Evolutionary conservation across 2,113 vertebrate species (phyloP).

Genomic region (Chinchilla lanigera): DNA sequence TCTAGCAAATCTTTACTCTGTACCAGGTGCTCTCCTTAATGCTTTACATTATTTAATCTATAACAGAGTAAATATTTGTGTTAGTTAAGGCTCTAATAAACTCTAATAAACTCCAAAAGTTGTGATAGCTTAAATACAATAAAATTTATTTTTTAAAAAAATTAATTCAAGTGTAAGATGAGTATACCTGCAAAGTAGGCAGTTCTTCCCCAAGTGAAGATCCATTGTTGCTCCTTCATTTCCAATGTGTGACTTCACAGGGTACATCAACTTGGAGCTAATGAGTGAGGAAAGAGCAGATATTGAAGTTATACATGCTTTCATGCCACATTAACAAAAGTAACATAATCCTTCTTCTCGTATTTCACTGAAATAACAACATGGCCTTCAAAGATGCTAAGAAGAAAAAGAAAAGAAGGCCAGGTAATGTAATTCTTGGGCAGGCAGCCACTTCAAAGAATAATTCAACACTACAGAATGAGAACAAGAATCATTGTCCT

Average conservation of each 20-base stretch:
- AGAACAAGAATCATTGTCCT: not conserved
- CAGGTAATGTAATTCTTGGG: not conserved
- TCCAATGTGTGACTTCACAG: not conserved
- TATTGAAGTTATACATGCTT: not conserved
- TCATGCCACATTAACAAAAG: not conserved
- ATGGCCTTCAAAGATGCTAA: not conserved
- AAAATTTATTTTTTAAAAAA: not conserved
- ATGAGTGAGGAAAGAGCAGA: not conserved
- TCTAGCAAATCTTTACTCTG: not conserved
- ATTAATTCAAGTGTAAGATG: not conserved
- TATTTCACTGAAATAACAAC: not conserved
- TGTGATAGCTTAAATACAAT: not conserved
- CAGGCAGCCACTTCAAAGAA: not conserved
- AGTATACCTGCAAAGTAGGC: not conserved
- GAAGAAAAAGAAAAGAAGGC: no score
- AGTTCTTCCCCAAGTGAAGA: not conserved
- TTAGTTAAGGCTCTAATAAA: slow-evolving; percentile 15
- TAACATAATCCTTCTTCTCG: not conserved
- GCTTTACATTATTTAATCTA: not conserved
- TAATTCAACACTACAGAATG: not conserved
- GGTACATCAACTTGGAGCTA: not conserved
- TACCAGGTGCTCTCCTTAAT: not conserved
- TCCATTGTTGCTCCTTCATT: not conserved
- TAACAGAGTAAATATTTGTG: not conserved
- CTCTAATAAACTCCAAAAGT: slow-evolving; percentile 5